These are phyloP conservation scores for Acromyrmex heyeri DNA, from an alignment of 1,140 invertebrate genomes.

Conservation along the genomic window DNA sequence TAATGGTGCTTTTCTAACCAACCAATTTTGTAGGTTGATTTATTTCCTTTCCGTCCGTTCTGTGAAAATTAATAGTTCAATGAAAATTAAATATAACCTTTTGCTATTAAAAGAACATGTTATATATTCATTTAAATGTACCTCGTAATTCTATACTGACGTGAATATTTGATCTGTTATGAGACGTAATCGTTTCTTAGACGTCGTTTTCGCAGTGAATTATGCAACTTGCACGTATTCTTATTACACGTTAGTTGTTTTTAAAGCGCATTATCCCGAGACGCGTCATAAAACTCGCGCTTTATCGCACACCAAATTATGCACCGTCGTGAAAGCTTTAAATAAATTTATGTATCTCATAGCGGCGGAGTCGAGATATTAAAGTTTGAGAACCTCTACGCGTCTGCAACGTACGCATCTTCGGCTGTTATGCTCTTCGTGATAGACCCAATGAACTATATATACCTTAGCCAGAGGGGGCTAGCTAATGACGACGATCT, in stretches of 20 bases:
- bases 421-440: constrained; percentile 40
- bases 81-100: neutral
- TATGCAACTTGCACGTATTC: constrained; percentile 32
- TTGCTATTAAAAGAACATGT: neutral
- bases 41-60: neutral
- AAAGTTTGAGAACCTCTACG: constrained; percentile 56
- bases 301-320: constrained; percentile 60
- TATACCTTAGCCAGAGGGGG: constrained; percentile 1
- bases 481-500: constrained; percentile 45
- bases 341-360: constrained; percentile 52
- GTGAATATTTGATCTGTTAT: neutral
- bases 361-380: constrained; percentile 38
- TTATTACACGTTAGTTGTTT: constrained; percentile 51
- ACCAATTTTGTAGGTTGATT: neutral
- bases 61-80: neutral
- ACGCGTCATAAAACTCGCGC: constrained; percentile 52
- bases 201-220: constrained; percentile 29
- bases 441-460: constrained; percentile 51
- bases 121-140: neutral
- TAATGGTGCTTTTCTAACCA: neutral
- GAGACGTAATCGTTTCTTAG: neutral
- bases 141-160: neutral
- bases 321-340: constrained; percentile 45
- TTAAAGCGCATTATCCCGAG: constrained; percentile 34
- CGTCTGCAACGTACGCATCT: constrained; percentile 50